Evolutionary conservation across 2,113 vertebrate species (phyloP).

Genomic region (Myanophis thanlyinensis): DNA sequence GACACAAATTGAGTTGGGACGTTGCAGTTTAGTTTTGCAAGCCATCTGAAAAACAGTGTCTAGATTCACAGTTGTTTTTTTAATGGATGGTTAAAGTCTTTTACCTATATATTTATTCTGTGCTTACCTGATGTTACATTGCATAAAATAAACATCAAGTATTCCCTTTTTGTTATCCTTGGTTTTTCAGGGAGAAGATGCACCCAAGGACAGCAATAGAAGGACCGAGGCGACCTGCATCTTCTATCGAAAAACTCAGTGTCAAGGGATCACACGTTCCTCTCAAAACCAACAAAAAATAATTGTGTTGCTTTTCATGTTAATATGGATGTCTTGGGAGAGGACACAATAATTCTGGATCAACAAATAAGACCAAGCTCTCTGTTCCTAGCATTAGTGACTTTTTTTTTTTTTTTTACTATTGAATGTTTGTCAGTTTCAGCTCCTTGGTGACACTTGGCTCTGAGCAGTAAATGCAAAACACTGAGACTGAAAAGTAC

Average conservation of each 20-base stretch:
- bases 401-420: constrained; percentile 49
- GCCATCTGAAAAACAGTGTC: neutral
- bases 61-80: neutral
- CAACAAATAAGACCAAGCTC: constrained; percentile 64
- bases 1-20: neutral
- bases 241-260: constrained; percentile 62
- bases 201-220: constrained; percentile 42
- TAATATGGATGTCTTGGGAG: constrained; percentile 30
- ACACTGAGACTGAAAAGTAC: constrained; percentile 49
- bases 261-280: constrained; percentile 64
- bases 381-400: constrained; percentile 37
- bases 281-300: constrained; percentile 69
- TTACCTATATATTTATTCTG: neutral
- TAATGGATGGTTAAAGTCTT: neutral
- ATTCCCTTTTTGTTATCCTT: neutral
- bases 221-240: constrained; percentile 39
- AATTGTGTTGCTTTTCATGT: constrained; percentile 45
- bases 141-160: neutral
- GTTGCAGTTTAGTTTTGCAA: neutral
- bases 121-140: neutral
- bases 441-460: constrained; percentile 16
- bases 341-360: constrained; percentile 66
- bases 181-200: constrained; percentile 70
- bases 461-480: constrained; percentile 36
- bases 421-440: constrained; percentile 25